Evolutionary conservation across 2,797 vertebrate species (phyloP), one percentile per base, ranked within the genome.

Genomic region (Rhynchotus rufescens): DNA sequence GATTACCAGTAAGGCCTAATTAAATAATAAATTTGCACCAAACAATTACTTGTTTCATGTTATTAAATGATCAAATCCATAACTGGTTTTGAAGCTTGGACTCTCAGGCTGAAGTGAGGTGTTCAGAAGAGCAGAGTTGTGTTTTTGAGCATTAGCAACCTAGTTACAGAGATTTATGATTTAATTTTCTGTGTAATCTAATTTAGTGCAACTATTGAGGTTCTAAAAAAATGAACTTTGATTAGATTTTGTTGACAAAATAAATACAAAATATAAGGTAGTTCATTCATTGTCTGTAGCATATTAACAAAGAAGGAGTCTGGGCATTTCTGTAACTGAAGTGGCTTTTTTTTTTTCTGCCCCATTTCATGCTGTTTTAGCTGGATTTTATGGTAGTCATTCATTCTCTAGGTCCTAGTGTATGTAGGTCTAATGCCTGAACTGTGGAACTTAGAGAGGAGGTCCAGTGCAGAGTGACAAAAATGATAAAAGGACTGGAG

Each of bases 181-280:
- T 97, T 97, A 96, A 98, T 98, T 98, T 97, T 81, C 95, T 78
- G 4, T 82, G 95, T 96, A 95, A 94, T 97, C 95, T 97, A 96
- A 97, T 97, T 97, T 96, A 92, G 80, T 96, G 89, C 95, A 97
- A 96, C 93, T 96, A 96, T 96, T 96, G 92, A 88, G 93, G 94
- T 97, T 96, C 93, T 94, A 42, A 76, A 95, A 95, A 95, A 94
- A 92, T 52, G 79, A 90, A 93, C 89, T 97, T 96, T 97, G 96
- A 97, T 97, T 97, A 96, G 96, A 94, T 96, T 97, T 94, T 92
- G 84, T 84, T 94, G 92, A 96, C 94, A 96, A 93, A 97, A 95
- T 95, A 95, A 96, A 95, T 95, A 86, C 77, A 77, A 96, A 96
- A 96, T 96, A 93, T 72, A 80, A 60, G 64, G 74, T 83, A 74